phyloP scores from a whole-genome alignment of 2,888 invertebrate genomes.

The Scaptomyza flava region DNA sequence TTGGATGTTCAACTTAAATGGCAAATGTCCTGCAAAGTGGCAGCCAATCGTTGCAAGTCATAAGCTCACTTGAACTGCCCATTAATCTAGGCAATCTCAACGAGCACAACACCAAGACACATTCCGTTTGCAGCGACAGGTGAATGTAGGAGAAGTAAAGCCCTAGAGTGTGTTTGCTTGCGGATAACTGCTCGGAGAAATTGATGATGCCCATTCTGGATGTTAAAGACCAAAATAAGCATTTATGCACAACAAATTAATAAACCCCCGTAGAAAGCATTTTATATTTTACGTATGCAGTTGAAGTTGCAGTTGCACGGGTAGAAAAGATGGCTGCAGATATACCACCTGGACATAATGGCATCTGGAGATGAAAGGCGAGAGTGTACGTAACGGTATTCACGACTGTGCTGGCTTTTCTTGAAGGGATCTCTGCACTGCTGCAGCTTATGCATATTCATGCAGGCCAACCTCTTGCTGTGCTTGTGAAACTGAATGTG shows the following conservation, averaged over 20 bases:
- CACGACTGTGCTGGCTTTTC: slow-evolving; percentile 39
- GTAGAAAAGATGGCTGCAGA: slow-evolving; percentile 25
- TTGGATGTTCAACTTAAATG: slow-evolving; percentile 33
- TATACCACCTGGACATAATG: slow-evolving; percentile 54
- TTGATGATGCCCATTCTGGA: slow-evolving; percentile 55
- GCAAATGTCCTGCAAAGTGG: slow-evolving; percentile 41
- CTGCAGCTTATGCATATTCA: slow-evolving; percentile 52
- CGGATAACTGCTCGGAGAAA: slow-evolving; percentile 49
- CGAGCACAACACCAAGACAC: slow-evolving; percentile 6
- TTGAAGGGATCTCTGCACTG: slow-evolving; percentile 52
- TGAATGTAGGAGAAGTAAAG: slow-evolving; percentile 9
- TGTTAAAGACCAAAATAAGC: slow-evolving; percentile 29
- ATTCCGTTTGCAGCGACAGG: slow-evolving; percentile 33
- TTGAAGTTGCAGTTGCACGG: slow-evolving; percentile 15
- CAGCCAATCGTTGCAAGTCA: slow-evolving; percentile 43
- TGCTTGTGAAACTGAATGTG: too few species aligned
- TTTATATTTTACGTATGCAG: slow-evolving; percentile 52
- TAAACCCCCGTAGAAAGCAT: slow-evolving; percentile 37
- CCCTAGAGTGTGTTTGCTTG: slow-evolving; percentile 33
- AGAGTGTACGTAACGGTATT: slow-evolving; percentile 29
- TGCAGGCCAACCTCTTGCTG: slow-evolving; percentile 13
- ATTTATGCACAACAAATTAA: slow-evolving; percentile 63
- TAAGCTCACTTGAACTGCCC: slow-evolving; percentile 39
- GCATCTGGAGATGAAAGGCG: slow-evolving; percentile 41
- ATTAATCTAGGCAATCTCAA: slow-evolving; percentile 53